Evolutionary conservation across 2,113 vertebrate species (phyloP), one percentile per base, ranked within the genome.

Genomic region (Ceyx margarethae): DNA sequence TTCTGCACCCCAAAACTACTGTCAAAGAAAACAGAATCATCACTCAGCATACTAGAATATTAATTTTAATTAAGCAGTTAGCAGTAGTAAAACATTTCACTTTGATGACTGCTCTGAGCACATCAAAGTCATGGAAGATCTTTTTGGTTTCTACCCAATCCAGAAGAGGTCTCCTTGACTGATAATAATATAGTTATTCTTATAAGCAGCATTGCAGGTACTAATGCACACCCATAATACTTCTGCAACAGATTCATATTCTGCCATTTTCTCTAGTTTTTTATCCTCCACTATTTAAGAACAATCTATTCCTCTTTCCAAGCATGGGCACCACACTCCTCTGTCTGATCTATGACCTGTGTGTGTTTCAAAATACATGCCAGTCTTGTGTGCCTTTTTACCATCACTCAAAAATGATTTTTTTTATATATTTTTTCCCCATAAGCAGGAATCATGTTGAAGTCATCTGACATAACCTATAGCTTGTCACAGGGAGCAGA

Each of bases 381-480:
- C 51, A 67, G 19, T 73, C 65, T 67, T 12, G 1, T 12, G 1
- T 87, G 28, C 29, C 48, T 84, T 94, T 91, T 75, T 91, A 45
- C 23, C 23, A 10, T 90, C 90, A 89, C 73, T 96, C 91, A 96
- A 64, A 94, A 89, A 64, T 68, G 35, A 90, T 73, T 80, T 60
- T 51, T n/a, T 80, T 40, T 89, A 23, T 22, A 50, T 28, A 90
- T 73, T 87, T 60, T 74, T 46, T 56, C 9, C 61, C 68, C 90
- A 64, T 87, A 90, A 94, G 80, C 74, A 77, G 86, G 69, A 90
- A 67, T 82, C 33, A 79, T 90, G 21, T 67, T 93, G 81, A 94
- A 95, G 88, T 65, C 90, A 80, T 71, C 74, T 86, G 67, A 92
- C 92, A 96, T 54, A 91, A 94, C 82, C 89, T 95, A 93, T 82